A percentile compares a stretch with the other conserved stretches of the same genome.
phyloP scores from a whole-genome alignment of 2,797 vertebrate species.

The Rhinogobio ventralis region DNA sequence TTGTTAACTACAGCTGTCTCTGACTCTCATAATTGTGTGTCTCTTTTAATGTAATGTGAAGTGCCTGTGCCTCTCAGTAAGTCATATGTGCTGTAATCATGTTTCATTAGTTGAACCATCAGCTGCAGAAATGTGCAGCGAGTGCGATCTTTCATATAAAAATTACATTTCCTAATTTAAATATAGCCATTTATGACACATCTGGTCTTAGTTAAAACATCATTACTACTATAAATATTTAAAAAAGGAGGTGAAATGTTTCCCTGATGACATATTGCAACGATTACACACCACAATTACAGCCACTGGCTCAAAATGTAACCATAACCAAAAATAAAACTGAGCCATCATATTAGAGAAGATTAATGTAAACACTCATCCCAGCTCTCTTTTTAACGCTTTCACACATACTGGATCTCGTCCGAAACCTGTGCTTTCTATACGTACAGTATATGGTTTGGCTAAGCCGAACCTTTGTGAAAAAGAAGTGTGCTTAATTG shows the following conservation, averaged over 20 bases:
- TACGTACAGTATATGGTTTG: too few relatives aligned
- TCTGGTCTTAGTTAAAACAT: conserved; percentile 22
- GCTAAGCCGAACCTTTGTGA: background rate
- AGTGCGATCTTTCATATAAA: background rate
- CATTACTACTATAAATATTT: conserved; percentile 23
- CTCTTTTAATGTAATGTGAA: conserved; percentile 4
- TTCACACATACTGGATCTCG: background rate
- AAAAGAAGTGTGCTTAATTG: background rate
- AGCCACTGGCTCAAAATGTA: conserved; percentile 21
- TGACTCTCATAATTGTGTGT: conserved; percentile 17
- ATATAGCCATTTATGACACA: background rate
- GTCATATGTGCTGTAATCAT: background rate
- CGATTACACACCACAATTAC: conserved; percentile 18
- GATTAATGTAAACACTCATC: background rate
- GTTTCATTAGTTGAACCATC: background rate
- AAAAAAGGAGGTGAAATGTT: conserved; percentile 1
- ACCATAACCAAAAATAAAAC: conserved; percentile 16
- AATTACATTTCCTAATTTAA: background rate
- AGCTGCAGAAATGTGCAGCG: background rate
- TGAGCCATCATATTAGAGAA: background rate
- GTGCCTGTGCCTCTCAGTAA: background rate
- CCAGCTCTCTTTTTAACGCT: background rate
- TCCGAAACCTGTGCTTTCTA: background rate
- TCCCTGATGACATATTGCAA: conserved; percentile 4
- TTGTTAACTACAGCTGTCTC: conserved; percentile 18